These are phyloP conservation scores for Drosophila nasuta DNA, from an alignment of 1,140 invertebrate species.

Conservation along the genomic window DNA sequence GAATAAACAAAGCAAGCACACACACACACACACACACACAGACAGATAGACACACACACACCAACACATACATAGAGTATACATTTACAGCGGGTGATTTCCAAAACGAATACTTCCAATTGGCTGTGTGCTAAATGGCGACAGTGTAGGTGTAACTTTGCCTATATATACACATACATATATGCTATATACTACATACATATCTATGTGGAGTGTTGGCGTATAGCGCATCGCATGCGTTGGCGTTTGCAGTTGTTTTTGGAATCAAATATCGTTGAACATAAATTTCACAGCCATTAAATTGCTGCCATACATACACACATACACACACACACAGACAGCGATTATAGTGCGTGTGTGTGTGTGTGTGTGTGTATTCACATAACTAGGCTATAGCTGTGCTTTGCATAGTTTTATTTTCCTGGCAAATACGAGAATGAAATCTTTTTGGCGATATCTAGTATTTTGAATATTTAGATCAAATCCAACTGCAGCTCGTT, in stretches of 20 bases:
- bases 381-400: constrained; percentile 36
- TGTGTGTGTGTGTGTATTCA: constrained; percentile 39
- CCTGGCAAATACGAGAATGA: constrained; percentile 24
- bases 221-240: constrained; percentile 55
- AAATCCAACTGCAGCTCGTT: constrained; percentile 15
- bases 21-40: constrained; percentile 17
- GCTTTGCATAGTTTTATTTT: constrained; percentile 17
- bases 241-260: constrained; percentile 75
- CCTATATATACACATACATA: neutral
- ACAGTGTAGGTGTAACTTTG: neutral
- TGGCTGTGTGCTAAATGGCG: constrained; percentile 50
- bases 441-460: constrained; percentile 15
- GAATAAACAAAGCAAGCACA: constrained; percentile 49
- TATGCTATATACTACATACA: neutral
- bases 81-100: constrained; percentile 38
- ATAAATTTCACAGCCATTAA: constrained; percentile 80
- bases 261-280: constrained; percentile 81
- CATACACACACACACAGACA: constrained; percentile 21
- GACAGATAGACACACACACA: constrained; percentile 18
- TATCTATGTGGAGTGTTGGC: constrained; percentile 14
- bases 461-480: constrained; percentile 38
- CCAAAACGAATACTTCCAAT: constrained; percentile 67
- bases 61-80: constrained; percentile 19
- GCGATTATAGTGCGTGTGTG: neutral
- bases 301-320: constrained; percentile 38